Conservation (phyloP, 1,140 invertebrate species). For the Hermetia illucens region DNA sequence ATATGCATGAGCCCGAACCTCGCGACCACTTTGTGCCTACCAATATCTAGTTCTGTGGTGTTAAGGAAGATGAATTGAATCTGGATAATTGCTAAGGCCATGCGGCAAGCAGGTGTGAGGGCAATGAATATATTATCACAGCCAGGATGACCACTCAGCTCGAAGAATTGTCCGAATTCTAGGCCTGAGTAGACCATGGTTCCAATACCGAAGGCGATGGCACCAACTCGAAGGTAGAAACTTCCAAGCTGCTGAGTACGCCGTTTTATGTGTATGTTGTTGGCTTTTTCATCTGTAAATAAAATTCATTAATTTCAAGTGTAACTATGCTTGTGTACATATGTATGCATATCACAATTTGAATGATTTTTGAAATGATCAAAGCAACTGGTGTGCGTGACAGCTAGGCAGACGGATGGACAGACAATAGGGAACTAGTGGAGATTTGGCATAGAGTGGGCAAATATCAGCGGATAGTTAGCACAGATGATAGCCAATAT, state of each 20-base stretch:
- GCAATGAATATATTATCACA: constrained; percentile 62
- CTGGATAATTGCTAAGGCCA: constrained; percentile 81
- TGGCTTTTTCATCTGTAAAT: constrained; percentile 21
- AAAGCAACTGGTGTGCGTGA: too few species aligned
- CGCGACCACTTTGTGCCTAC: constrained; percentile 77
- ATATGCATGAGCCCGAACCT: constrained; percentile 88
- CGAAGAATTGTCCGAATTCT: constrained; percentile 73
- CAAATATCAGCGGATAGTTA: too few species aligned
- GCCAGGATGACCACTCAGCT: constrained; percentile 50
- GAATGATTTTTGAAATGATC: too few species aligned
- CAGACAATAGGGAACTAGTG: too few species aligned
- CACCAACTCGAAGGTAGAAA: constrained; percentile 77
- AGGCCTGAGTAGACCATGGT: constrained; percentile 86
- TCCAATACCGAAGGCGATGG: constrained; percentile 77
- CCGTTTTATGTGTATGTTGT: constrained; percentile 24
- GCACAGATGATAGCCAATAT: too few species aligned
- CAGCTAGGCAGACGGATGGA: too few species aligned
- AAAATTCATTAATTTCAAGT: neutral
- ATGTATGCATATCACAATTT: too few species aligned
- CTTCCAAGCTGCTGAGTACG: constrained; percentile 54
- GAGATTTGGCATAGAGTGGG: too few species aligned
- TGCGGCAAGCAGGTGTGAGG: constrained; percentile 64
- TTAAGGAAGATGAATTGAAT: constrained; percentile 73
- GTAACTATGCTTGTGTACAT: too few species aligned
- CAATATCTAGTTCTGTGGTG: constrained; percentile 49